Evolutionary conservation across 2,113 vertebrate species (phyloP).

Genomic region (Salvelinus alpinus): DNA sequence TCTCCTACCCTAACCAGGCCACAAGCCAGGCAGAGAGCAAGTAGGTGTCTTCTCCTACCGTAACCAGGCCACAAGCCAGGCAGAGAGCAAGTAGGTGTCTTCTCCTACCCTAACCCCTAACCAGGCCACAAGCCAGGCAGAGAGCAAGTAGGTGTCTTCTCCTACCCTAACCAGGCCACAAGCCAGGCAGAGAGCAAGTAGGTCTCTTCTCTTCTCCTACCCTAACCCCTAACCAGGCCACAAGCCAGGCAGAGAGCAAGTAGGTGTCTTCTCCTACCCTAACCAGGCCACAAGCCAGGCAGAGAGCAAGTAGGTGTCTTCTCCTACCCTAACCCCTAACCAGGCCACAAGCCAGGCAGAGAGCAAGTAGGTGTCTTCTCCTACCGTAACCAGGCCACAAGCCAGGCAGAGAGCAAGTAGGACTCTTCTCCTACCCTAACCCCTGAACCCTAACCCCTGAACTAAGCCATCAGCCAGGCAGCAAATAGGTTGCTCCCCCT

Average conservation of each 20-base stretch:
- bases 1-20: neutral
- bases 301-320: conserved; percentile 87
- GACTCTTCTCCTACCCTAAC: too few relatives aligned
- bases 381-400: neutral
- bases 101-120: too few relatives aligned
- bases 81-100: too few relatives aligned
- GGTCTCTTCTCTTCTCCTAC: too few relatives aligned
- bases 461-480: too few relatives aligned
- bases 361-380: neutral
- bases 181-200: too few relatives aligned
- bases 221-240: conserved; percentile 88
- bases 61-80: too few relatives aligned
- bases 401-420: too few relatives aligned
- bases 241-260: conserved; percentile 83
- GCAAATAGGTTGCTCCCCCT: too few relatives aligned
- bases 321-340: neutral
- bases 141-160: neutral
- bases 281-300: conserved; percentile 33
- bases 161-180: neutral
- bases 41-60: neutral
- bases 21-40: too few relatives aligned
- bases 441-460: too few relatives aligned
- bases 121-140: neutral
- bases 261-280: conserved; percentile 57
- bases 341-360: neutral